A percentile compares a stretch with the other conserved stretches of the same genome.
Conservation (phyloP, 2,888 invertebrate species). For the Monoplex corrugatus region DNA sequence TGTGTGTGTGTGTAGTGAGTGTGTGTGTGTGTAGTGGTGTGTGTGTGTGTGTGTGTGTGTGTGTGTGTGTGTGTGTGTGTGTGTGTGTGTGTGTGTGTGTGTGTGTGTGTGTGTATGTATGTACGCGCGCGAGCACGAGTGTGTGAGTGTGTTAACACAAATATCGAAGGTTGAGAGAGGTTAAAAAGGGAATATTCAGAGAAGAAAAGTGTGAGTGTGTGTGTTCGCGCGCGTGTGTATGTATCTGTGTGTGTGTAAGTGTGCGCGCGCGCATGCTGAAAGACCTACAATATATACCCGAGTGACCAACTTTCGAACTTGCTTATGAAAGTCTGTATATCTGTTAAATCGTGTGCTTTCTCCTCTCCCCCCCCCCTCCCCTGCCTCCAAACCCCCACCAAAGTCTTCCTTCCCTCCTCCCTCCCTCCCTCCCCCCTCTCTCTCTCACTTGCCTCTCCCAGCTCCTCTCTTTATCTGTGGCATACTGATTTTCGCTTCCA, state of each 20-base stretch:
- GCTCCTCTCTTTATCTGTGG: no score
- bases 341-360: no score
- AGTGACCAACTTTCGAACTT: no score
- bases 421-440: no score
- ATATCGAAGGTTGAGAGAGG: neutral
- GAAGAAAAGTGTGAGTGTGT: neutral
- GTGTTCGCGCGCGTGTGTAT: neutral
- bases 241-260: neutral
- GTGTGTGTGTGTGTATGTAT: neutral
- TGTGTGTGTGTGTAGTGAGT: neutral
- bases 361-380: no score
- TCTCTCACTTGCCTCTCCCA: no score
- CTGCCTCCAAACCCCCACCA: no score
- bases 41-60: slow-evolving; percentile 2
- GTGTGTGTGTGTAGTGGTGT: neutral
- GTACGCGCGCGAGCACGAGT: neutral
- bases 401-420: no score
- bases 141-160: neutral
- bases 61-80: neutral
- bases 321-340: no score
- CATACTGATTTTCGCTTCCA: no score
- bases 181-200: neutral
- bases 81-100: neutral
- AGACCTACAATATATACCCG: no score
- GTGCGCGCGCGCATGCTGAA: no score